Evolutionary conservation across 2,113 vertebrate genomes (phyloP).

Genomic region (Silurus asotus): DNA sequence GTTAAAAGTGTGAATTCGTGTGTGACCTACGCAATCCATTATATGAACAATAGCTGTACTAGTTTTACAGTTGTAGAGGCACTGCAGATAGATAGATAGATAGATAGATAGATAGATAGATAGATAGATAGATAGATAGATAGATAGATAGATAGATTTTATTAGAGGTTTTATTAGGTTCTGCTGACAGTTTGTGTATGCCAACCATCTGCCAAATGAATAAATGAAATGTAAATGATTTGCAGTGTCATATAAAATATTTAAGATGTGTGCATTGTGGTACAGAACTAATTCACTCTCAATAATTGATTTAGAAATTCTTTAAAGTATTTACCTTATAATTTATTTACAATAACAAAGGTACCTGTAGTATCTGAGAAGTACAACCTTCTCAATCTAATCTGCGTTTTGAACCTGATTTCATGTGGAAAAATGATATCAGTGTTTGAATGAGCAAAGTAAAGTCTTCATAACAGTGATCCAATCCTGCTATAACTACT

Average conservation of each 20-base stretch:
- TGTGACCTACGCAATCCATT: not conserved
- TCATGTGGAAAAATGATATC: not conserved
- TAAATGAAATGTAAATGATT: not conserved
- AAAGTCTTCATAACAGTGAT: not conserved
- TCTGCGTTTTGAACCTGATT: not conserved
- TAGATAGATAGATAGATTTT: too few relatives aligned
- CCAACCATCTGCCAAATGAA: too few relatives aligned
- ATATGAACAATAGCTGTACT: not conserved
- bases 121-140: too few relatives aligned
- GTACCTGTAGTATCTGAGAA: not conserved
- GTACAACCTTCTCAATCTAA: not conserved
- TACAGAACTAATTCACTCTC: not conserved
- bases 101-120: not conserved
- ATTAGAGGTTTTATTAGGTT: too few relatives aligned
- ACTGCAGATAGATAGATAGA: not conserved
- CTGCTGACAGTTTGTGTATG: too few relatives aligned
- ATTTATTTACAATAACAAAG: not conserved
- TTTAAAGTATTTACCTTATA: not conserved
- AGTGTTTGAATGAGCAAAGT: not conserved
- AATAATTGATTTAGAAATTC: not conserved
- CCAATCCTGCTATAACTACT: not conserved
- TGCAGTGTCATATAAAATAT: not conserved
- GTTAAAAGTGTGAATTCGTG: not conserved
- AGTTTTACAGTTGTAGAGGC: not conserved
- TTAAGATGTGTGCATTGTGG: not conserved